Base-by-base conservation (phyloP, 2,113 vertebrate genomes). In the Nibea albiflora region DNA sequence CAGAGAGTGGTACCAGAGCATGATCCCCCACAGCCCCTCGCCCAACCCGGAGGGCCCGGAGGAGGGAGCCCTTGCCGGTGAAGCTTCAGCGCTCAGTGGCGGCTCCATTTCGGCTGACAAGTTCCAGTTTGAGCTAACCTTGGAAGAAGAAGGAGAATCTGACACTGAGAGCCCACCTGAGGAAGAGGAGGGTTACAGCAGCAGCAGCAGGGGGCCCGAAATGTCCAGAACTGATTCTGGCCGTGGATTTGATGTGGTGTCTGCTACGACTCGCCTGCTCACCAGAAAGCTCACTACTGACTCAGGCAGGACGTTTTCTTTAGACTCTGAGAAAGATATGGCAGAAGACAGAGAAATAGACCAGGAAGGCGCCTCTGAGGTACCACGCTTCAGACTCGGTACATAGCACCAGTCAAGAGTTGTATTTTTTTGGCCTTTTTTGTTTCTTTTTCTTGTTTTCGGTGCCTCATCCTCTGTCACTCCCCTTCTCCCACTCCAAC, bases 1-100 rank as follows among this genome's bases (percentile, higher is more conserved):
- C 92, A 92, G 97, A 11, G 96, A 98, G 31, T 98, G 97, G 97
- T 98, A 98, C 91, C 97, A 97, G 89, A 97, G 97, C 92, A 97
- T 97, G 96, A 97, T 99, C 81, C 95, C 96, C 0, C 95, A 92
- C 85, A 98, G 97, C 88, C 97, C 97, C 0, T 94, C 90, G 2
- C 95, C 93, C 0, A 80, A 91, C 0, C 90, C 92, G 0, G 84
- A 94, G 9, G 85, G 10, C 0, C 79, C 46, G 2, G 83, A 77
- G 0, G 87, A 4, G 5, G 90, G 83, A 63, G 85, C 71, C 0
- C 8, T 65, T 1, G 47, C 3, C 0, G 60, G 68, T 22, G 89
- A 89, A 90, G 0, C 85, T 85, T 94, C 94, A 84, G 84, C 91
- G 60, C 76, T 89, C 31, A 8, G 49, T 84, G 14, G 52, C 26